Conservation (phyloP, 64 coral and sea anemone genomes). For the Stichodactyla helianthus region DNA sequence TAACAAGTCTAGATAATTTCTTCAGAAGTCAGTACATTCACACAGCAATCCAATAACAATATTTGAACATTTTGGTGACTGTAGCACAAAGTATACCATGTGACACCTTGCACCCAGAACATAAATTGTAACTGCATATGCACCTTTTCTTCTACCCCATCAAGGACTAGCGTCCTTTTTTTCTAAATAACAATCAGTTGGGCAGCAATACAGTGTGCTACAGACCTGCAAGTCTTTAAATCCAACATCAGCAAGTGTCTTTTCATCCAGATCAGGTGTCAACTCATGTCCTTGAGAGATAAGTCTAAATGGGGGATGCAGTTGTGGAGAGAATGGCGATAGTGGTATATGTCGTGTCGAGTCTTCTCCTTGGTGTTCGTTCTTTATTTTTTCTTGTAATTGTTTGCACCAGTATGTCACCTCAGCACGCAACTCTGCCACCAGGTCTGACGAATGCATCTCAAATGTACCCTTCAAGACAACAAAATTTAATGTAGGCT, state of each 20-base stretch:
- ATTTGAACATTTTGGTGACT: too few relatives aligned
- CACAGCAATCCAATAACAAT: too few relatives aligned
- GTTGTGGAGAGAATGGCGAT: constrained; percentile 68
- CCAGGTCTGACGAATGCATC: constrained; percentile 94
- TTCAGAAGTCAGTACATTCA: too few relatives aligned
- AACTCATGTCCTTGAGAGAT: constrained; percentile 97
- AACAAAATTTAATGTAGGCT: not conserved
- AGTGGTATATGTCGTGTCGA: constrained; percentile 54
- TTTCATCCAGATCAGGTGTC: constrained; percentile 93
- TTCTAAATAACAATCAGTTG: too few relatives aligned
- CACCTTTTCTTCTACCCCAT: too few relatives aligned
- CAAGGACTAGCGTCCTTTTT: too few relatives aligned
- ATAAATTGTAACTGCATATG: too few relatives aligned
- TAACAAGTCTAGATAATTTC: too few relatives aligned
- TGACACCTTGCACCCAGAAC: too few relatives aligned
- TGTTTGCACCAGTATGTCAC: constrained; percentile 96
- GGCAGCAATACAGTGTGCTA: too few relatives aligned
- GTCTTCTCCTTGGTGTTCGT: constrained; percentile 40
- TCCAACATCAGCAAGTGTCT: constrained; percentile 91
- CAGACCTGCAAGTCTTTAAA: constrained; percentile 97
- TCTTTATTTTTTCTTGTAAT: constrained; percentile 65
- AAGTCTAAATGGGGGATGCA: constrained; percentile 88
- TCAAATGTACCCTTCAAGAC: constrained; percentile 83
- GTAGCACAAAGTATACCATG: too few relatives aligned
- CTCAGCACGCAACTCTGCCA: constrained; percentile 88